phyloP scores from a whole-genome alignment of 2,113 vertebrate genomes.

The Psettodes erumei region DNA sequence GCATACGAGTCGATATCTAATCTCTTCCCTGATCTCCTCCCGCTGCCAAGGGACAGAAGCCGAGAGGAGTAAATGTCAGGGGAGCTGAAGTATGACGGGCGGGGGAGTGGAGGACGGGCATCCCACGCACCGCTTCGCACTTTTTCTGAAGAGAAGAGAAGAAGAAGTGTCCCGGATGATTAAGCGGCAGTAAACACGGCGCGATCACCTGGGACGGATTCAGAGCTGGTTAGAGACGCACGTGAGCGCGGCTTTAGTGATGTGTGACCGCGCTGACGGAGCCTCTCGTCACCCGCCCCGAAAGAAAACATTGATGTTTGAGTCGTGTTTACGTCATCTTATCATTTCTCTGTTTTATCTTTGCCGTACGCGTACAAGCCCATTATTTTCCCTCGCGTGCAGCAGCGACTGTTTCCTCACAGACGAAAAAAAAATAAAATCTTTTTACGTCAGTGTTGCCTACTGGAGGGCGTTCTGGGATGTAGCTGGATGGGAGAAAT shows the following conservation, averaged over 20 bases:
- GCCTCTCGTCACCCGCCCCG: too few relatives aligned
- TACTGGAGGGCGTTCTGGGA: not conserved
- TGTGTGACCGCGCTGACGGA: not conserved
- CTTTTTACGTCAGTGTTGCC: too few relatives aligned
- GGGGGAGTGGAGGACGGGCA: not conserved
- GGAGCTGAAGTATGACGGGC: slow-evolving; percentile 12
- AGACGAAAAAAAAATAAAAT: not conserved
- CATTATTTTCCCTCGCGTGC: not conserved
- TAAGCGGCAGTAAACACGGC: slow-evolving; percentile 9
- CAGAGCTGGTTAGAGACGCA: not conserved
- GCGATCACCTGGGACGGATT: not conserved
- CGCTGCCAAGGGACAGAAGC: slow-evolving; percentile 14
- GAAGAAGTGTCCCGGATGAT: not conserved
- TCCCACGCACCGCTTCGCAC: slow-evolving; percentile 15
- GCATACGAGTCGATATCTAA: slow-evolving; percentile 50
- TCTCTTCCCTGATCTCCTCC: slow-evolving; percentile 32
- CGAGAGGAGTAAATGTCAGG: slow-evolving; percentile 21
- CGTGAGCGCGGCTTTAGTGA: not conserved
- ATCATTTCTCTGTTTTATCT: not conserved
- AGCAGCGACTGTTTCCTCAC: not conserved
- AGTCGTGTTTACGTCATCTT: not conserved
- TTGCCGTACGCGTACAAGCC: not conserved
- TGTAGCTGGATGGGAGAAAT: not conserved
- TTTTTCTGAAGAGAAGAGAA: not conserved
- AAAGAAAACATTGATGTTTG: too few relatives aligned